Percentiles rank a stretch among this genome's conserved stretches.
These are phyloP conservation scores for Vidua chalybeata DNA, from an alignment of 2,113 vertebrate genomes.

Conservation along the genomic window DNA sequence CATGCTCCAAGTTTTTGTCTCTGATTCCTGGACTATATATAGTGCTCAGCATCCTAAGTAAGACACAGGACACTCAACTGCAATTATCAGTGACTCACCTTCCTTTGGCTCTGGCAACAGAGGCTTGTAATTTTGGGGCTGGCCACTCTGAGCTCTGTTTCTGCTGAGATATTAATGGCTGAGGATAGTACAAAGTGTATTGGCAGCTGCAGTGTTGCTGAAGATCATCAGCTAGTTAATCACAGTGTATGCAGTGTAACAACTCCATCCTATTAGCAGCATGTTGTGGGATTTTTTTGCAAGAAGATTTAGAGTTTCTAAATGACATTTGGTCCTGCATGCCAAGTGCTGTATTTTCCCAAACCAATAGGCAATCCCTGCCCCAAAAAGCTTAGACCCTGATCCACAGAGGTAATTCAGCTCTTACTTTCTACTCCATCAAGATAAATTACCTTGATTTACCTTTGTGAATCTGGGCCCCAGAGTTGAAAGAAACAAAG, in stretches of 20 bases:
- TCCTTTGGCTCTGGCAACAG: not conserved
- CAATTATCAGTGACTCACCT: constrained; percentile 3
- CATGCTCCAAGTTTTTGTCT: not conserved
- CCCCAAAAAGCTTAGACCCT: not conserved
- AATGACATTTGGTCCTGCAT: not conserved
- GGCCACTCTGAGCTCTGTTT: not conserved
- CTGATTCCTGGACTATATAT: not conserved
- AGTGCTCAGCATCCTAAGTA: not conserved
- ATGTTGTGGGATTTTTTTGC: not conserved
- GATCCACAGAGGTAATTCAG: not conserved
- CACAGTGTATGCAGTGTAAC: constrained; percentile 11
- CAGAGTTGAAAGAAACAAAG: constrained; percentile 17
- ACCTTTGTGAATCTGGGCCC: not conserved
- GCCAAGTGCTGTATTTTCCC: not conserved
- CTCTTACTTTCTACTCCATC: not conserved
- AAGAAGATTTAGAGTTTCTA: not conserved
- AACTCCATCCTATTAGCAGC: not conserved
- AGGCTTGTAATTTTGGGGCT: not conserved
- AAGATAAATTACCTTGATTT: constrained; percentile 46
- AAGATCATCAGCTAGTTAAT: constrained; percentile 45
- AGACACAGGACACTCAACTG: not conserved
- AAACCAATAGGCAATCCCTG: not conserved
- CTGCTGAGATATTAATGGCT: constrained; percentile 31
- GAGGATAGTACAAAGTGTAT: constrained; percentile 1
- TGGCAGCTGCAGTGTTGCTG: constrained; percentile 3